Conservation (phyloP, 2,113 vertebrate species). For the Amphiprion percula region DNA sequence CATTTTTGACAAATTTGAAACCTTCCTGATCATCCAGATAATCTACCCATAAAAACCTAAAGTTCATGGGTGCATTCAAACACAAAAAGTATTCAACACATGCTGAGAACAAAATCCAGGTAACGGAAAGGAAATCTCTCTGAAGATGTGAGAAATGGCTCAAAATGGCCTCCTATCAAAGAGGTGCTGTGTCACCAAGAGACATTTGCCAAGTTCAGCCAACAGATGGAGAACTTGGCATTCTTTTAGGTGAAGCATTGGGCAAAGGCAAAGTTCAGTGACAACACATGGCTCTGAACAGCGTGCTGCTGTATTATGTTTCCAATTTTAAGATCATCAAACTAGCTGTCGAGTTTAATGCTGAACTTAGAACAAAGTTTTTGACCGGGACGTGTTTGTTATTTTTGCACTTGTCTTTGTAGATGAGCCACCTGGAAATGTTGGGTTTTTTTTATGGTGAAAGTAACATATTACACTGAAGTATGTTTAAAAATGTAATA, state of each 20-base stretch:
- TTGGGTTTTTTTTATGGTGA: too few relatives aligned
- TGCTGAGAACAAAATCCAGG: not conserved
- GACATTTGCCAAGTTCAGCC: conserved; percentile 51
- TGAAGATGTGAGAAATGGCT: conserved; percentile 29
- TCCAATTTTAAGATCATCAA: conserved; percentile 31
- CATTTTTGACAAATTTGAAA: not conserved
- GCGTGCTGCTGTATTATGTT: not conserved
- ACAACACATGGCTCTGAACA: conserved; percentile 38
- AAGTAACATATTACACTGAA: too few relatives aligned
- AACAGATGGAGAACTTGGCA: conserved; percentile 73
- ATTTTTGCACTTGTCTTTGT: not conserved
- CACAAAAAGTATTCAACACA: not conserved
- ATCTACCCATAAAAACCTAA: not conserved
- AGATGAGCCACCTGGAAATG: too few relatives aligned
- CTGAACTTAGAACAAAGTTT: not conserved
- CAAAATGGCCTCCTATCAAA: conserved; percentile 63
- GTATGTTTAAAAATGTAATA: too few relatives aligned
- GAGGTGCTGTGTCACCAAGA: conserved; percentile 46
- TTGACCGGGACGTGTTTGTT: not conserved
- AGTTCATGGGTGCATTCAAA: not conserved
- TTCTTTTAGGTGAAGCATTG: conserved; percentile 46
- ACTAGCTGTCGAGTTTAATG: conserved; percentile 18
- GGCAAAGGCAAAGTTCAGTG: conserved; percentile 57
- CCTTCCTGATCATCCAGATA: not conserved
- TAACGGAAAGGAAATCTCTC: not conserved